Conservation (phyloP, 2,888 invertebrate genomes). For the Synergus laeviventris region DNA sequence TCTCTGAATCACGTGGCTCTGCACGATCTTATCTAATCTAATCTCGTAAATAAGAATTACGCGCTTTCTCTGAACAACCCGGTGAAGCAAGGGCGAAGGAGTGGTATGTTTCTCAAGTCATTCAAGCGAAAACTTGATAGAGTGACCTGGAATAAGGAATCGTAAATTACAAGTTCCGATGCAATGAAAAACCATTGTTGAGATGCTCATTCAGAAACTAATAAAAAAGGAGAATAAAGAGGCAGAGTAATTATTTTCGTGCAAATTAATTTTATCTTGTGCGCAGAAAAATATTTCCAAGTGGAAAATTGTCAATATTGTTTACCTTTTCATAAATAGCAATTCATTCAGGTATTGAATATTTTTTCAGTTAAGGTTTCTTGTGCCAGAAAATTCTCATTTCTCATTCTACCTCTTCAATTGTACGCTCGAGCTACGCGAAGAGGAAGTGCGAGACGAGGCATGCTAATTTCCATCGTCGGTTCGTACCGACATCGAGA, state of each 20-base stretch:
- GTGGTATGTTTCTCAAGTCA: slow-evolving; percentile 28
- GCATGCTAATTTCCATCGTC: slow-evolving; percentile 34
- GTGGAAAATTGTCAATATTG: too few relatives aligned
- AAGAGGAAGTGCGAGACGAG: slow-evolving; percentile 36
- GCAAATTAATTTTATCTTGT: too few relatives aligned
- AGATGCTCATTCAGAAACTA: background rate
- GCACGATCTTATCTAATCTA: slow-evolving; percentile 33
- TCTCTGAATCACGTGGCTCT: slow-evolving; percentile 9
- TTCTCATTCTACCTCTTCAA: background rate
- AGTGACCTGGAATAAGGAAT: slow-evolving; percentile 27
- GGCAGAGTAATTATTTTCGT: too few relatives aligned
- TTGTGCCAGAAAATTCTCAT: slow-evolving; percentile 9
- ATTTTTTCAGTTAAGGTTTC: slow-evolving; percentile 2
- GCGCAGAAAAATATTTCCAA: too few relatives aligned
- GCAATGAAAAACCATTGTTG: background rate
- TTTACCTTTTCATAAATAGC: background rate
- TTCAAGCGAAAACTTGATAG: slow-evolving; percentile 29
- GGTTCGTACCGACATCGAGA: slow-evolving; percentile 37
- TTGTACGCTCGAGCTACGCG: slow-evolving; percentile 13
- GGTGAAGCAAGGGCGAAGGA: slow-evolving; percentile 36
- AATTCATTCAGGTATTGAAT: background rate
- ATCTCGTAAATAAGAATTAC: slow-evolving; percentile 31
- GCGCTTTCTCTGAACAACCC: slow-evolving; percentile 26
- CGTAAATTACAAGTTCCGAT: background rate
- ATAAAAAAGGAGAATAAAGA: background rate